Conservation (phyloP, 2,113 vertebrate genomes). For the Xiphorhynchus elegans region DNA sequence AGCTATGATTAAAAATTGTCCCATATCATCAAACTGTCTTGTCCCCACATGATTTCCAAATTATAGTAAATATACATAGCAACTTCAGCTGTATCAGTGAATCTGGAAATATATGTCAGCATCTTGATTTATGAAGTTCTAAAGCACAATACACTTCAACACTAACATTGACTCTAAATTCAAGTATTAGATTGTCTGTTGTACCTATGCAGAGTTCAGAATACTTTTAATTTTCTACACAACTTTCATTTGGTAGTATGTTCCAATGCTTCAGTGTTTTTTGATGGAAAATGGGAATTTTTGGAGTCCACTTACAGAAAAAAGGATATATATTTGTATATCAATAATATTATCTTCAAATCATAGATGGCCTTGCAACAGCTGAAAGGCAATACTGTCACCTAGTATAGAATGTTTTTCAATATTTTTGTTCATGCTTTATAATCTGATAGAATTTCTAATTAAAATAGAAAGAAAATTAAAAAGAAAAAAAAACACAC, state of each 20-base stretch:
- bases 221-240: not conserved
- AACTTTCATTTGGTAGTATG: not conserved
- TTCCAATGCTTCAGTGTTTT: not conserved
- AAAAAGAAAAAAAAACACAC: not conserved
- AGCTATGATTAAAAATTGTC: slow-evolving; percentile 7
- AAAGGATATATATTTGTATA: not conserved
- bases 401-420: not conserved
- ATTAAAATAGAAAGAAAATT: not conserved
- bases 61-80: not conserved
- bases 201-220: not conserved
- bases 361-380: not conserved
- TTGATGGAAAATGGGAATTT: not conserved
- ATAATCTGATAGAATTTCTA: not conserved
- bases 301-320: not conserved
- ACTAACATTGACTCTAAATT: not conserved
- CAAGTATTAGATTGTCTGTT: not conserved
- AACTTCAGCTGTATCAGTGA: not conserved
- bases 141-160: not conserved
- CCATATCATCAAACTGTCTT: not conserved
- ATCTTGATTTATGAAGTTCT: not conserved
- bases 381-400: not conserved
- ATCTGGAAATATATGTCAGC: not conserved
- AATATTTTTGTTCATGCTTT: not conserved
- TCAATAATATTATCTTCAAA: not conserved
- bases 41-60: not conserved